Percentiles rank a stretch among this genome's conserved stretches.
Conservation (phyloP, 1,140 invertebrate species). For the Pachyrhynchus sulphureomaculatus region DNA sequence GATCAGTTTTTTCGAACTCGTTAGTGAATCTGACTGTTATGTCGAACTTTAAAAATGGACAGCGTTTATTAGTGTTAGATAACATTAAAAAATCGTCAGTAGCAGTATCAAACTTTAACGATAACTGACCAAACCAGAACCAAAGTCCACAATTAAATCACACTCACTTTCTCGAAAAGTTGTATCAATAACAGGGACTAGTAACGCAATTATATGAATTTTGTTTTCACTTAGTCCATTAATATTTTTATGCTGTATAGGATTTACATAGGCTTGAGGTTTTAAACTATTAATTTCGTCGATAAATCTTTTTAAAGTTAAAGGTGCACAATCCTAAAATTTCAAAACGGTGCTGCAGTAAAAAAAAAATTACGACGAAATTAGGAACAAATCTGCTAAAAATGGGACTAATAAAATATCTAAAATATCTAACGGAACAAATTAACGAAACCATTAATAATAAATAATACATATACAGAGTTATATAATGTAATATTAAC, state of each 20-base stretch:
- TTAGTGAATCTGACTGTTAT: no score
- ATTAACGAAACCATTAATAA: no score
- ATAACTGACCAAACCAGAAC: constrained; percentile 69
- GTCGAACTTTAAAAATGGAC: no score
- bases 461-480: no score
- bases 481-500: no score
- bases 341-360: no score
- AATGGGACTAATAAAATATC: no score
- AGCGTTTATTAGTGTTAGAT: background rate
- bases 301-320: constrained; percentile 52
- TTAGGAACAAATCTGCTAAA: no score
- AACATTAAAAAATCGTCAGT: background rate
- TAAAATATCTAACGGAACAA: no score
- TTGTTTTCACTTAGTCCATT: constrained; percentile 59
- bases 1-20: no score
- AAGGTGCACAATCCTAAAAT: constrained; percentile 51
- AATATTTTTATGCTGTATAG: constrained; percentile 13
- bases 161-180: constrained; percentile 56
- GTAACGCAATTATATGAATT: constrained; percentile 65
- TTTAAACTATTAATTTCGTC: constrained; percentile 40
- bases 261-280: constrained; percentile 33
- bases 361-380: no score
- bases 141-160: constrained; percentile 73
- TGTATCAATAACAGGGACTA: constrained; percentile 60
- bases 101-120: constrained; percentile 14